Evolutionary conservation across 2,888 invertebrate species (phyloP).

Genomic region (Lasioglossum pauxillum): DNA sequence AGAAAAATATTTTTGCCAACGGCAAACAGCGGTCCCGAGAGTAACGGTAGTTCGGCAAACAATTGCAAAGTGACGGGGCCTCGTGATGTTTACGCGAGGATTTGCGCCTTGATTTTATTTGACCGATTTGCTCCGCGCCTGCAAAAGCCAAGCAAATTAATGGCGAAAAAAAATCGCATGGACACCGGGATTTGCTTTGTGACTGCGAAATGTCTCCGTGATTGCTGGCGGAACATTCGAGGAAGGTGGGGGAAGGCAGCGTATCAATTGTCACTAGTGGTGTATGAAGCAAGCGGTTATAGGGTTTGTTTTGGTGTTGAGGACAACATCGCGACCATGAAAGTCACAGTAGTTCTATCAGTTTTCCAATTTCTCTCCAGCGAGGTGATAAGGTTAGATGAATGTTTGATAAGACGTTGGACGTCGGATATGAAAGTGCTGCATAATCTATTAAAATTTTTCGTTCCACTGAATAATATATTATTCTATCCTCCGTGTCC

Average conservation of each 20-base stretch:
- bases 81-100: constrained; percentile 19
- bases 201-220: neutral
- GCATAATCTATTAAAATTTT: neutral
- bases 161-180: neutral
- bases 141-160: neutral
- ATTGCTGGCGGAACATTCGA: neutral
- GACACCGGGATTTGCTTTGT: neutral
- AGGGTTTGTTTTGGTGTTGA: no score
- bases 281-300: no score
- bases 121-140: neutral
- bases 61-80: neutral
- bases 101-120: constrained; percentile 25
- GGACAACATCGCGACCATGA: neutral
- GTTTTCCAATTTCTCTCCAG: neutral
- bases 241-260: neutral
- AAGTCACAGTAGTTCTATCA: neutral
- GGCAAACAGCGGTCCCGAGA: neutral
- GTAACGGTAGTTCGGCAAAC: constrained; percentile 24
- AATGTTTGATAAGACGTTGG: neutral
- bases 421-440: neutral
- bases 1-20: neutral
- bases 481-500: neutral
- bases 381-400: neutral
- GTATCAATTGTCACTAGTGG: no score
- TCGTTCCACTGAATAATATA: neutral